Conservation (phyloP, 1,140 invertebrate species). For the Drosophila pallidifrons region DNA sequence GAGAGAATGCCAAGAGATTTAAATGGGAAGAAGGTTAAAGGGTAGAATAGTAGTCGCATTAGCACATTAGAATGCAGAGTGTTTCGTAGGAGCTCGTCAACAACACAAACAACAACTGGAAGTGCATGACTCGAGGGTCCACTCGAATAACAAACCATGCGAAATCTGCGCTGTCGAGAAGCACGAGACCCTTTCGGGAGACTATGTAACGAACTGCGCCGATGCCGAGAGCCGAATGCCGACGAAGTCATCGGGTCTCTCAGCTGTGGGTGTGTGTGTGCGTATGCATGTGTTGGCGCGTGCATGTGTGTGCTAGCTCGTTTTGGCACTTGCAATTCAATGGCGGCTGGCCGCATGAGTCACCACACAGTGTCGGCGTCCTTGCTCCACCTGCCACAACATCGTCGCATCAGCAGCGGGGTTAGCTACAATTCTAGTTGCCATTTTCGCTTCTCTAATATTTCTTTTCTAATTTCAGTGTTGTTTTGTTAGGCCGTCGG, state of each 20-base stretch:
- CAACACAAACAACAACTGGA: background rate
- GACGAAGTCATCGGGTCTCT: constrained; percentile 52
- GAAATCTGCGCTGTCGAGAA: constrained; percentile 58
- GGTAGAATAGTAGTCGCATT: constrained; percentile 38
- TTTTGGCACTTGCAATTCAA: constrained; percentile 48
- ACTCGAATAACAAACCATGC: constrained; percentile 17
- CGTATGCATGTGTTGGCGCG: background rate
- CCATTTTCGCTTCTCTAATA: constrained; percentile 8
- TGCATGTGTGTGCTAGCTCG: constrained; percentile 10
- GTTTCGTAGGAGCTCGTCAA: constrained; percentile 10
- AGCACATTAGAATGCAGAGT: constrained; percentile 53
- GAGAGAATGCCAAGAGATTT: background rate
- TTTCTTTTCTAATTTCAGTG: constrained; percentile 61
- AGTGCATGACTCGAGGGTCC: constrained; percentile 39
- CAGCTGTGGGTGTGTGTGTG: background rate
- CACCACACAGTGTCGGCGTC: constrained; percentile 32
- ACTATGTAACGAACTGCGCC: constrained; percentile 47
- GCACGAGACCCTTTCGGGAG: background rate
- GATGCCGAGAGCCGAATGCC: constrained; percentile 50
- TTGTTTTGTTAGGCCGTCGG: constrained; percentile 71
- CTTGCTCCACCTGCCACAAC: constrained; percentile 61
- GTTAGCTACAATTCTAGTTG: constrained; percentile 22
- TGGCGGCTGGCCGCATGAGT: constrained; percentile 54
- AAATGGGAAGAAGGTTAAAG: background rate
- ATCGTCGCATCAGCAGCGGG: background rate